A percentile compares a stretch with the other conserved stretches of the same genome.
Conservation (phyloP, 2,888 invertebrate species). For the Pyrgus malvae region DNA sequence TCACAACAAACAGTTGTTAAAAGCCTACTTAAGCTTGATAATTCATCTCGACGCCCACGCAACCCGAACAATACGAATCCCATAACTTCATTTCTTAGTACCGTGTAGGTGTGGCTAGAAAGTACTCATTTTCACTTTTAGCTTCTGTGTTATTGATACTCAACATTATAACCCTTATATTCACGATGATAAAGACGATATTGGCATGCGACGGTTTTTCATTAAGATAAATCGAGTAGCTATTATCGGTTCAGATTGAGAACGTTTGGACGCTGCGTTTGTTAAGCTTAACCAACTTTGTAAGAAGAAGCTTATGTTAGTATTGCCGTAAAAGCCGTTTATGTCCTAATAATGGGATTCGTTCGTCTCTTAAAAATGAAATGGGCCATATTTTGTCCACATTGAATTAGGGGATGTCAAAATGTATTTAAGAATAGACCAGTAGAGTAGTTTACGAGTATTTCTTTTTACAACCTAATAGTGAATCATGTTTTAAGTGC, state of each 20-base stretch:
- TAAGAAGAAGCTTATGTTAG: too few relatives aligned
- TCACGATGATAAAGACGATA: conserved; percentile 4
- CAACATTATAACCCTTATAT: conserved; percentile 10
- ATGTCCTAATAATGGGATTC: neutral
- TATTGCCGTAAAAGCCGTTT: too few relatives aligned
- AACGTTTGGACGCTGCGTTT: conserved; percentile 3
- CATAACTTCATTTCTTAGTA: conserved; percentile 19
- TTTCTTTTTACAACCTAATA: too few relatives aligned
- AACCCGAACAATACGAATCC: conserved; percentile 12
- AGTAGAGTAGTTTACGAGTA: too few relatives aligned
- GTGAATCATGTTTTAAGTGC: too few relatives aligned
- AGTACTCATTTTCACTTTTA: conserved; percentile 39
- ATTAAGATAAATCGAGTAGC: neutral
- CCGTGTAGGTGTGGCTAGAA: conserved; percentile 34
- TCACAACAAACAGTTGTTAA: conserved; percentile 14
- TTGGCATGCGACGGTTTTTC: conserved; percentile 1
- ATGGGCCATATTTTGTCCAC: too few relatives aligned
- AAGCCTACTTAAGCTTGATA: neutral
- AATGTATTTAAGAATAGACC: too few relatives aligned
- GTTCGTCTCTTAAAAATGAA: too few relatives aligned
- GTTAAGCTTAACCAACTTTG: neutral
- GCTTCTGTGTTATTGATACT: conserved; percentile 31
- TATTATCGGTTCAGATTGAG: neutral
- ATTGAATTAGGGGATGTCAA: too few relatives aligned
- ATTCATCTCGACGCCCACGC: conserved; percentile 7